A percentile compares a stretch with the other conserved stretches of the same genome.
Conservation (phyloP, 2,797 vertebrate genomes). For the Silurus lanzhouensis region DNA sequence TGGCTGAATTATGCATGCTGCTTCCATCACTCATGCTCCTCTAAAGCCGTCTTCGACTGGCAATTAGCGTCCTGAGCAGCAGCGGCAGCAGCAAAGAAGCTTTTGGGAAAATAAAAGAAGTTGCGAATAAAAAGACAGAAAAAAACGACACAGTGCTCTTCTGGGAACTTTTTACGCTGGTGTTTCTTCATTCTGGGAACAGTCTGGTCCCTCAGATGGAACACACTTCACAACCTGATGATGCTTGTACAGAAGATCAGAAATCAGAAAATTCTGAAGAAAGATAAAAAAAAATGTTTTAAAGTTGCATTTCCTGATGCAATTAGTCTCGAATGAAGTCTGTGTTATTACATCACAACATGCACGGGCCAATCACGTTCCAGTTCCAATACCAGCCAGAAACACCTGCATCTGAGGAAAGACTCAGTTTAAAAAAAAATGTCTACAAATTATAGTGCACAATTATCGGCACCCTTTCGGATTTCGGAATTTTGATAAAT, state of each 20-base stretch:
- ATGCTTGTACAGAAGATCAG: neutral
- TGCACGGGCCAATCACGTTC: neutral
- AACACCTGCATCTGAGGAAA: neutral
- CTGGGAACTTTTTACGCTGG: constrained; percentile 16
- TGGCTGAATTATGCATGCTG: constrained; percentile 58
- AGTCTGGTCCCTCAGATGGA: neutral
- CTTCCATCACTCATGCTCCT: constrained; percentile 55
- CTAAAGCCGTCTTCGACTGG: constrained; percentile 47
- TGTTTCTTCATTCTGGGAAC: constrained; percentile 9
- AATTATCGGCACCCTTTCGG: no score
- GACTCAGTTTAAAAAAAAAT: neutral
- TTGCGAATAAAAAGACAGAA: neutral
- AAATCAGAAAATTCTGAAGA: neutral
- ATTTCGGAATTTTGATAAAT: no score
- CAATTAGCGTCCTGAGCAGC: constrained; percentile 55
- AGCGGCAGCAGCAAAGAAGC: constrained; percentile 13
- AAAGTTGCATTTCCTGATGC: neutral
- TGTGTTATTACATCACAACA: constrained; percentile 3
- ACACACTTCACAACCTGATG: neutral
- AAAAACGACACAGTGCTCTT: constrained; percentile 19
- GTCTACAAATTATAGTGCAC: no score
- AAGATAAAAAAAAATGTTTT: no score
- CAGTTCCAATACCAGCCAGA: neutral
- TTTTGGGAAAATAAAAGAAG: constrained; percentile 43
- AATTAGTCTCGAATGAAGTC: neutral